Evolutionary conservation across 1,140 invertebrate species (phyloP).

Genomic region (Camponotus vicinus): DNA sequence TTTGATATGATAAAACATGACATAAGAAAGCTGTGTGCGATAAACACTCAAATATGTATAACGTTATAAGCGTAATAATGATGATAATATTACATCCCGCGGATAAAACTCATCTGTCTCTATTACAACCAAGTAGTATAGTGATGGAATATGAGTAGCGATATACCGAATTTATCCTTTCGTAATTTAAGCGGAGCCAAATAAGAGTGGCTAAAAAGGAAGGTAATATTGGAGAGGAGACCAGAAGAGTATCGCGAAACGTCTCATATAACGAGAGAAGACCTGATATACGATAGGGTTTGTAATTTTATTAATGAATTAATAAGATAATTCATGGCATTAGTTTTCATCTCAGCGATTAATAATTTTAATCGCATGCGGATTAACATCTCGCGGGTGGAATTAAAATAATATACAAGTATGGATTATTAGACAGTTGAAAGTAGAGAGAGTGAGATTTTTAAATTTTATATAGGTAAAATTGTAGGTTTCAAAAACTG

Average conservation of each 20-base stretch:
- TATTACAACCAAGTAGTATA: conserved; percentile 4
- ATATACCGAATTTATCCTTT: conserved; percentile 3
- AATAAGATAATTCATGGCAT: conserved; percentile 17
- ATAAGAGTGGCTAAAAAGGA: conserved; percentile 28
- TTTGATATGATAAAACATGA: too few species aligned
- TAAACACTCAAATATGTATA: conserved; percentile 30
- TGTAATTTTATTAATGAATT: conserved; percentile 37
- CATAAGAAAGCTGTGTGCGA: not conserved
- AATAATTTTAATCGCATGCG: conserved; percentile 34
- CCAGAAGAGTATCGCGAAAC: conserved; percentile 6
- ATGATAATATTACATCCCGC: conserved; percentile 35
- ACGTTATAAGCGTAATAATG: not conserved
- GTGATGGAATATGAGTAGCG: too few species aligned
- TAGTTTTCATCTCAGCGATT: not conserved
- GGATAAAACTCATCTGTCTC: conserved; percentile 26
- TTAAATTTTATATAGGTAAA: not conserved
- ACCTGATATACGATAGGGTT: not conserved
- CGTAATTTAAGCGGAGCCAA: conserved; percentile 32
- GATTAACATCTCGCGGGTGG: conserved; percentile 32
- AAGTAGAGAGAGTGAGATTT: not conserved
- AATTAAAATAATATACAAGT: not conserved
- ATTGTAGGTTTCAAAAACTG: not conserved
- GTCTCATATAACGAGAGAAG: conserved; percentile 17
- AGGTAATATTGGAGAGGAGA: conserved; percentile 1
- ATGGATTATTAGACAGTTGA: conserved; percentile 13